Evolutionary conservation across 1,140 invertebrate genomes (phyloP).

Genomic region (Ylistrum balloti): DNA sequence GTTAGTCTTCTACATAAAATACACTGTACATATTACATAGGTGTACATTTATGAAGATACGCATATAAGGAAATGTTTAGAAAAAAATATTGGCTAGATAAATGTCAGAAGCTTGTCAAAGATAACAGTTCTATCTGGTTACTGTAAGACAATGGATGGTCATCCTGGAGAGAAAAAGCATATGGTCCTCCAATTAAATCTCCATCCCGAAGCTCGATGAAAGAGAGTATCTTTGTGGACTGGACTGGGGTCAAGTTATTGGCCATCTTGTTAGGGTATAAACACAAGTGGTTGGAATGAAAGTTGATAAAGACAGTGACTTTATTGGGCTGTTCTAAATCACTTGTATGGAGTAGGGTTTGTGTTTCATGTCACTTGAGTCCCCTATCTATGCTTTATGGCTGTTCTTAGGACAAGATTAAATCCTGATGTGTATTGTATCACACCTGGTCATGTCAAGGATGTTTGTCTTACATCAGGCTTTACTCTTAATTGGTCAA

Average conservation of each 20-base stretch:
- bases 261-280: background rate
- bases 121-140: background rate
- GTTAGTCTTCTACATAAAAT: too few relatives aligned
- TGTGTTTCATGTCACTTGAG: conserved; percentile 32
- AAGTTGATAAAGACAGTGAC: background rate
- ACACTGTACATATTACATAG: too few relatives aligned
- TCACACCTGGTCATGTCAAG: background rate
- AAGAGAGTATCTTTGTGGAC: background rate
- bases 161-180: background rate
- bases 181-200: background rate
- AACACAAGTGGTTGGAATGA: background rate
- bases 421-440: background rate
- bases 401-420: background rate
- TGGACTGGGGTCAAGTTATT: conserved; percentile 6
- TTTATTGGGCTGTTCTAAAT: conserved; percentile 12
- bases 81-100: background rate
- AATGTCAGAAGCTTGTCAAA: background rate
- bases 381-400: conserved; percentile 25
- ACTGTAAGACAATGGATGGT: background rate
- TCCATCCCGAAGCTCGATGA: background rate
- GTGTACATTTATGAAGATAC: too few relatives aligned
- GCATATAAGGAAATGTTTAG: background rate
- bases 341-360: background rate
- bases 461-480: background rate
- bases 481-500: background rate